Base-by-base conservation (phyloP, 53 echinoderm and acorn worm species). In the Apostichopus leukothele region DNA sequence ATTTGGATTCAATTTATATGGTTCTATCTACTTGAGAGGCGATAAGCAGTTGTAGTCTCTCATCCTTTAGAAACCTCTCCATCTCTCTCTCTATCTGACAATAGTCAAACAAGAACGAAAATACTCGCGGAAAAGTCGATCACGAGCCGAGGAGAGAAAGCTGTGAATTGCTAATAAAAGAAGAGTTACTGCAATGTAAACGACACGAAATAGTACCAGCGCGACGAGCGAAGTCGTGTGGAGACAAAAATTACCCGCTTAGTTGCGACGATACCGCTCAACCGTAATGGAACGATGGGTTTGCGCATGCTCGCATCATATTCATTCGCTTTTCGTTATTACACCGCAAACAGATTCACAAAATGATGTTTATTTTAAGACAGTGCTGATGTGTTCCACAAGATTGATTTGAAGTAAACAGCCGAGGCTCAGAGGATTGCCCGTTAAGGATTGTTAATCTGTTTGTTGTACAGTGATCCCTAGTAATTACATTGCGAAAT, bases 1-100 rank as follows among this genome's bases (percentile, higher is more conserved):
- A 76, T 76, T 76, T 76, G 77, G 11, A 76, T 26, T 76, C 77
- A 26, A 39, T 50, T 52, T 76, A 12, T 76, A 76, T n/a, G 16
- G 71, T 6, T 71, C 71, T 16, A 16, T 71, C 71, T 71, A 71
- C 71, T 71, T 71, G 16, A 71, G 18, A 71, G 71, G 71, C 18
- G 71, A 71, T 71, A 16, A 71, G 71, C 71, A n/a, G 6, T n/a
- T 71, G 71, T 71, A 18, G 71, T 71, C 16, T 39, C 39, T 18
- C 71, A 71, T 18, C 20, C 20, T 71, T n/a, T 71, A n/a, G 21
- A 71, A 71, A n/a, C 4, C 71, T 71, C 63, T 63, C 39, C 39
- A 39, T 39, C 39, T 39, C 63, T 63, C 63, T 11, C 63, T 63
- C 63, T 63, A 11, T 63, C 20, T 71, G 71, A 71, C 71, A 71